phyloP scores from a whole-genome alignment of 2,888 invertebrate genomes.

The Oxytorus armatus region DNA sequence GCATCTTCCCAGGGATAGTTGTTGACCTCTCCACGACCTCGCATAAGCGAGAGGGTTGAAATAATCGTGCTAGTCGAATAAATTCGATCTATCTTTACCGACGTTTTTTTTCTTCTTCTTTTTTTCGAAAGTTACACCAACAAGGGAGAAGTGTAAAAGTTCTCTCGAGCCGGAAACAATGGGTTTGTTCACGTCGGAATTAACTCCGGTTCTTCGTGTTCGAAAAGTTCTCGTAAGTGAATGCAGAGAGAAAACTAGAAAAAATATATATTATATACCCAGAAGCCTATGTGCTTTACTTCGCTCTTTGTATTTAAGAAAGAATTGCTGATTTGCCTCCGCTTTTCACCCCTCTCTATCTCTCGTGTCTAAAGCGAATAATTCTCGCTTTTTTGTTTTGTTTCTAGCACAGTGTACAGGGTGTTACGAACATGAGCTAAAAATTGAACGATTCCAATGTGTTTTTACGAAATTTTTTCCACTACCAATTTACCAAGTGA shows the following conservation, averaged over 20 bases:
- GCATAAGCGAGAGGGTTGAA: neutral
- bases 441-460: no score
- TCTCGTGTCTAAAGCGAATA: neutral
- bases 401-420: neutral
- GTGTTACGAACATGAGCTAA: neutral
- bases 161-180: conserved; percentile 45
- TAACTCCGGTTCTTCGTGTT: conserved; percentile 56
- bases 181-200: conserved; percentile 46
- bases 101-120: conserved; percentile 1
- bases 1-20: neutral
- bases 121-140: conserved; percentile 3
- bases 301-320: neutral
- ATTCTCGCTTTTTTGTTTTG: neutral
- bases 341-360: neutral
- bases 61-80: conserved; percentile 4
- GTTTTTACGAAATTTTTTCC: neutral
- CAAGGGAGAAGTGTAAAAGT: conserved; percentile 24
- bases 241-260: conserved; percentile 27
- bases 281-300: neutral
- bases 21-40: conserved; percentile 7
- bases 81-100: conserved; percentile 23
- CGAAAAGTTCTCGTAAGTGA: conserved; percentile 55
- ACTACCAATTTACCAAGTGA: neutral
- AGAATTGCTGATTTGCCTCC: neutral
- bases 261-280: neutral